These are phyloP conservation scores for Steinernema carpocapsae DNA, from an alignment of 2,888 invertebrate genomes.

Conservation along the genomic window DNA sequence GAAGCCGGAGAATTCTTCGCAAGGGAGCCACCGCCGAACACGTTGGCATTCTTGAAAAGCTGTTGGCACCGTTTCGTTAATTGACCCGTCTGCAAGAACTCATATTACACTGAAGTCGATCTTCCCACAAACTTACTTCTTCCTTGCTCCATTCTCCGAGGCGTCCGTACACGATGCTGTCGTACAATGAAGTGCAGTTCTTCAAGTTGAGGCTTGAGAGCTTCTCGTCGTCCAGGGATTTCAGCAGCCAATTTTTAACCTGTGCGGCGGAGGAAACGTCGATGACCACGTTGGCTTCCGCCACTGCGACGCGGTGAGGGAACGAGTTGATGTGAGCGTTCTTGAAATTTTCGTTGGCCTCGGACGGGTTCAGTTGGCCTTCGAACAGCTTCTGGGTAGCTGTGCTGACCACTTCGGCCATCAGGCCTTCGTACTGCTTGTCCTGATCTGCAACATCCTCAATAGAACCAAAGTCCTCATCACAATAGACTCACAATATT, in stretches of 20 bases:
- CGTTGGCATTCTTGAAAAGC: slow-evolving; percentile 20
- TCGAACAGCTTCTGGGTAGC: slow-evolving; percentile 73
- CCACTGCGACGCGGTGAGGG: slow-evolving; percentile 78
- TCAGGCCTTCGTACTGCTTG: slow-evolving; percentile 55
- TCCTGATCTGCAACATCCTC: slow-evolving; percentile 43
- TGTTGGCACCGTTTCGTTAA: slow-evolving; percentile 22
- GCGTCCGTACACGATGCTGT: slow-evolving; percentile 54
- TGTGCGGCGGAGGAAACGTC: slow-evolving; percentile 39
- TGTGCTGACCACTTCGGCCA: slow-evolving; percentile 69
- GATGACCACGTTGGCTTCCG: slow-evolving; percentile 44
- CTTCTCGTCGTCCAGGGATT: slow-evolving; percentile 48
- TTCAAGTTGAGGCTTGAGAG: slow-evolving; percentile 44
- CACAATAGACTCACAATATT: slow-evolving; percentile 68
- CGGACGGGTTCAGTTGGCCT: slow-evolving; percentile 72
- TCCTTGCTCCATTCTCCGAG: slow-evolving; percentile 48
- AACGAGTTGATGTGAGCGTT: slow-evolving; percentile 75
- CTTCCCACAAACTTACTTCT: neutral
- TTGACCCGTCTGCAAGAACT: slow-evolving; percentile 15
- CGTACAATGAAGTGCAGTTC: slow-evolving; percentile 50
- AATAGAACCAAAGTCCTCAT: too few species aligned
- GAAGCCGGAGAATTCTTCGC: too few species aligned
- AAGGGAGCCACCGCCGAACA: neutral
- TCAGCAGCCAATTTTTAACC: slow-evolving; percentile 50
- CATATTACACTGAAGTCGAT: neutral
- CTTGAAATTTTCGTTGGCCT: slow-evolving; percentile 79